These are phyloP conservation scores for Drosophila sulfurigaster DNA, from an alignment of 1,140 invertebrate genomes.

Conservation along the genomic window DNA sequence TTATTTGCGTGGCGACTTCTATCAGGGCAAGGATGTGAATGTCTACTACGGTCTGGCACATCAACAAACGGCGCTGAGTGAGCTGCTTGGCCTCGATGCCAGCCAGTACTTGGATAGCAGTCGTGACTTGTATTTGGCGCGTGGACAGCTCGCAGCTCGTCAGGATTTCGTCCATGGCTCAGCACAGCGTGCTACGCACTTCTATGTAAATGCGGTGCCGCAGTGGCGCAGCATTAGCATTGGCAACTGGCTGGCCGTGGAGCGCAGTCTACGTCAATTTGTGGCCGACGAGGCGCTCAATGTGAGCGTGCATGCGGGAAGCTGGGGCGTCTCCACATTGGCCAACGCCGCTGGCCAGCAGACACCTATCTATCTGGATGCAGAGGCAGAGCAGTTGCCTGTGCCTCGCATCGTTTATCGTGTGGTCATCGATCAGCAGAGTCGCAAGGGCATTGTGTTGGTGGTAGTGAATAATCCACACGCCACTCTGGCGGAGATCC, in stretches of 20 bases:
- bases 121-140: slow-evolving; percentile 84
- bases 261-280: slow-evolving; percentile 84
- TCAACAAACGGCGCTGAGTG: slow-evolving; percentile 51
- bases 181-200: slow-evolving; percentile 88
- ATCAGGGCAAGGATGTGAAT: slow-evolving; percentile 65
- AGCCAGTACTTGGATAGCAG: slow-evolving; percentile 76
- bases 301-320: slow-evolving; percentile 87
- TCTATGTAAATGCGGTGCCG: slow-evolving; percentile 88
- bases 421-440: slow-evolving; percentile 86
- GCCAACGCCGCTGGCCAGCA: slow-evolving; percentile 83
- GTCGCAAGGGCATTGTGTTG: slow-evolving; percentile 85
- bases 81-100: slow-evolving; percentile 52
- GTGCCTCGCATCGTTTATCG: slow-evolving; percentile 87
- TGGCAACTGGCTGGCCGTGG: slow-evolving; percentile 87
- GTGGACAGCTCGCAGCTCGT: slow-evolving; percentile 88
- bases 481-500: slow-evolving; percentile 63
- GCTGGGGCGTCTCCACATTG: slow-evolving; percentile 85
- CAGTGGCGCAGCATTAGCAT: slow-evolving; percentile 88
- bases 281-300: slow-evolving; percentile 73
- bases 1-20: slow-evolving; percentile 66
- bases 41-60: slow-evolving; percentile 56
- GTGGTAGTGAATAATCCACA: slow-evolving; percentile 88
- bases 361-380: slow-evolving; percentile 85
- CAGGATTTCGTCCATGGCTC: slow-evolving; percentile 88
- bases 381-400: slow-evolving; percentile 79